Evolutionary conservation across 2,797 vertebrate species (phyloP).

Genomic region (Molossus alvarezi): DNA sequence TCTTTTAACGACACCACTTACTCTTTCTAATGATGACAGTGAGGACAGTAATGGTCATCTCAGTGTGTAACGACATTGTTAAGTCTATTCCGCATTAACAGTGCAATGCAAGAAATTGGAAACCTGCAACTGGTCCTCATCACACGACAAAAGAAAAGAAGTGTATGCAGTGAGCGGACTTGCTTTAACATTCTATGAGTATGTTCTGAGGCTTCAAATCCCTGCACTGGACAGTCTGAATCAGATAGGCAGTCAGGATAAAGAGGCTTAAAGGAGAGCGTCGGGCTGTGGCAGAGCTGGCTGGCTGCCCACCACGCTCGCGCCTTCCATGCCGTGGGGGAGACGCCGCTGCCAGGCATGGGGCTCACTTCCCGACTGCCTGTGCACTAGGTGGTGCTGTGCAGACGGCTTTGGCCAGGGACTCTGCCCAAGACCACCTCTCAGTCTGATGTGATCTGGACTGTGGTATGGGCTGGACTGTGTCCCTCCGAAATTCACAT

Average conservation of each 20-base stretch:
- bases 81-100: not conserved
- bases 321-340: not conserved
- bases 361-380: too few species aligned
- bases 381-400: not conserved
- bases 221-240: not conserved
- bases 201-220: not conserved
- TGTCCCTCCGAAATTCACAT: not conserved
- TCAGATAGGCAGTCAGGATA: not conserved
- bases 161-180: not conserved
- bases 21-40: not conserved
- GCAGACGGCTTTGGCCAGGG: not conserved
- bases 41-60: not conserved
- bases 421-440: not conserved
- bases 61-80: not conserved
- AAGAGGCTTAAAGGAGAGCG: not conserved
- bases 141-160: not conserved
- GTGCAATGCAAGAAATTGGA: not conserved
- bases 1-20: not conserved
- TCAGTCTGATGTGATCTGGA: not conserved
- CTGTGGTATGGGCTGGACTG: not conserved
- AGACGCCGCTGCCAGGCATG: not conserved
- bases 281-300: not conserved
- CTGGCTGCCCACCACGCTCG: not conserved
- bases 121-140: not conserved
- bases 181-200: not conserved